A percentile compares a stretch with the other conserved stretches of the same genome.
These are phyloP conservation scores for Drosophila paulistorum DNA, from an alignment of 1,140 invertebrate species.

Conservation along the genomic window DNA sequence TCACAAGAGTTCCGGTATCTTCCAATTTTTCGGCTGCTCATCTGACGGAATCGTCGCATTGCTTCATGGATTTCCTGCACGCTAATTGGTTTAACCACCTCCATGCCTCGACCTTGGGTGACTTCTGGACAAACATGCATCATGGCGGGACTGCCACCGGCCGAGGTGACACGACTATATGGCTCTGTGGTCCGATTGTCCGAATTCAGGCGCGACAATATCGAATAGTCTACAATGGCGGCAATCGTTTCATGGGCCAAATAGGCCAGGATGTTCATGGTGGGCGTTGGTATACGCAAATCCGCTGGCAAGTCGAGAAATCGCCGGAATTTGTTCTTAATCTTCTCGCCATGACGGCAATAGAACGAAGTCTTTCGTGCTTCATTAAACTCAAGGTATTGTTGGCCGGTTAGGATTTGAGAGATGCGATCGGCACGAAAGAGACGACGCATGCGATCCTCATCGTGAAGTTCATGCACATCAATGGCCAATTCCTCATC, in stretches of 20 bases:
- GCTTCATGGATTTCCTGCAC: slow-evolving; percentile 82
- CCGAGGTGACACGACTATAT: slow-evolving; percentile 76
- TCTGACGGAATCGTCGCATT: slow-evolving; percentile 76
- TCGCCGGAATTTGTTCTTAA: slow-evolving; percentile 79
- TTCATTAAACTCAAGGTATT: slow-evolving; percentile 79
- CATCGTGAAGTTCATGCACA: slow-evolving; percentile 74
- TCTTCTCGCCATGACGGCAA: slow-evolving; percentile 77
- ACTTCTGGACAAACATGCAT: slow-evolving; percentile 82
- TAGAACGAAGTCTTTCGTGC: slow-evolving; percentile 81
- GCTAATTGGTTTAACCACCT: slow-evolving; percentile 79
- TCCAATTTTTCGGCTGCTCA: slow-evolving; percentile 74
- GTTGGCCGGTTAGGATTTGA: slow-evolving; percentile 74
- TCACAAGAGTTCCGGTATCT: slow-evolving; percentile 75
- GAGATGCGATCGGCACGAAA: slow-evolving; percentile 82
- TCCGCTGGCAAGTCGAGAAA: slow-evolving; percentile 75
- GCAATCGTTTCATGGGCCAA: slow-evolving; percentile 81
- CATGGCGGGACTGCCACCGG: slow-evolving; percentile 76
- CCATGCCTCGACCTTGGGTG: slow-evolving; percentile 78
- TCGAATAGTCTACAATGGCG: slow-evolving; percentile 78
- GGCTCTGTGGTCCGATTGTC: slow-evolving; percentile 75
- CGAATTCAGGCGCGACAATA: slow-evolving; percentile 76
- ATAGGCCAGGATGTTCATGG: slow-evolving; percentile 80
- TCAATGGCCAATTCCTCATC: slow-evolving; percentile 78
- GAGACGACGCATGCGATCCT: slow-evolving; percentile 76
- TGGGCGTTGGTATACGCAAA: slow-evolving; percentile 71